Evolutionary conservation across 2,888 invertebrate species (phyloP).

Genomic region (Agelastica alni): DNA sequence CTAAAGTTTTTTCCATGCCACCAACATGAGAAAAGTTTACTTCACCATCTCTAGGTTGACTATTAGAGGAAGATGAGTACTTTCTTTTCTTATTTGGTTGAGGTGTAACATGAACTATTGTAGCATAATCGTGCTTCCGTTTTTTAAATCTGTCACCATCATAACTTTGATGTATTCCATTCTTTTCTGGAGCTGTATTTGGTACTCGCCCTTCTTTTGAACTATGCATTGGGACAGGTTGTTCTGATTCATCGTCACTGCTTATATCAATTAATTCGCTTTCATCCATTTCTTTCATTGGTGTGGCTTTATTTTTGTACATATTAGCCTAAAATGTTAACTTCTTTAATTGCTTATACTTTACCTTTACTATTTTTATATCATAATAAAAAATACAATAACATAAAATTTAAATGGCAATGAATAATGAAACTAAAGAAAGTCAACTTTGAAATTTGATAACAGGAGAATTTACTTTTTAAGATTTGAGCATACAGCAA

Average conservation of each 20-base stretch:
- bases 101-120: slow-evolving; percentile 37
- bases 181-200: slow-evolving; percentile 45
- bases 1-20: slow-evolving; percentile 75
- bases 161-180: slow-evolving; percentile 51
- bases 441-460: too few relatives aligned
- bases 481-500: too few relatives aligned
- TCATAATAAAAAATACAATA: too few relatives aligned
- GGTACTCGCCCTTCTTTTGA: slow-evolving; percentile 48
- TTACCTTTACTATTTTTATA: too few relatives aligned
- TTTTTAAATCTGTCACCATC: slow-evolving; percentile 29
- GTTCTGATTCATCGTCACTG: slow-evolving; percentile 69
- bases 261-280: slow-evolving; percentile 80
- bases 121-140: slow-evolving; percentile 34
- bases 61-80: slow-evolving; percentile 6
- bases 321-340: slow-evolving; percentile 44
- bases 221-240: slow-evolving; percentile 45
- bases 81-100: slow-evolving; percentile 52
- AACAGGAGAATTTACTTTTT: too few relatives aligned
- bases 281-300: slow-evolving; percentile 59
- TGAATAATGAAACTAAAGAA: too few relatives aligned
- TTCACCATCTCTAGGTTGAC: slow-evolving; percentile 54
- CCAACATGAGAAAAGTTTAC: slow-evolving; percentile 73
- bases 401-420: too few relatives aligned
- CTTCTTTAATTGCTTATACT: not conserved
- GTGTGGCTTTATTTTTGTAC: slow-evolving; percentile 53